A percentile compares a stretch with the other conserved stretches of the same genome.
Conservation (phyloP, 2,888 invertebrate species). For the Temnothorax rugatulus region DNA sequence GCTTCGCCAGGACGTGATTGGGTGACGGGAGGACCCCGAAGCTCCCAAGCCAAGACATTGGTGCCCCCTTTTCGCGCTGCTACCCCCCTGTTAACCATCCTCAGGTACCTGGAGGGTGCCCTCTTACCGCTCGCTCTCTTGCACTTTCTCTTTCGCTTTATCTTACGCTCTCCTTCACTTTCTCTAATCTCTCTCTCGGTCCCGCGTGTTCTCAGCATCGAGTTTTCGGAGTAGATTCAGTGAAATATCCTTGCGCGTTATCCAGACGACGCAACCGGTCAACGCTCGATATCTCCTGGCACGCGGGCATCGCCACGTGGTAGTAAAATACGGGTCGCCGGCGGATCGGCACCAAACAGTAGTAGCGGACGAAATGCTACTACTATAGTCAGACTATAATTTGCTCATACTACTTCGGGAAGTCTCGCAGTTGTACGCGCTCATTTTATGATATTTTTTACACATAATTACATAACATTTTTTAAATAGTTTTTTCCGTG, state of each 20-base stretch:
- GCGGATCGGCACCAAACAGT: conserved; percentile 23
- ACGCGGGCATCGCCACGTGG: conserved; percentile 64
- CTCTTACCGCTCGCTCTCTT: conserved; percentile 65
- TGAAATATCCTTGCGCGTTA: conserved; percentile 71
- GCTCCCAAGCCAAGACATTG: conserved; percentile 85
- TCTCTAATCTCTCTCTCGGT: conserved; percentile 51
- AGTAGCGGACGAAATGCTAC: background rate
- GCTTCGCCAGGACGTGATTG: conserved; percentile 85
- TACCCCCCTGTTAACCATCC: conserved; percentile 79
- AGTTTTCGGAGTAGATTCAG: conserved; percentile 43
- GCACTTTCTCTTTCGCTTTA: conserved; percentile 68
- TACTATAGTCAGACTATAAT: background rate
- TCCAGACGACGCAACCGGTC: conserved; percentile 57
- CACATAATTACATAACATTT: background rate
- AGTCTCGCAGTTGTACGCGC: background rate
- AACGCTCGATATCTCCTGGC: conserved; percentile 49
- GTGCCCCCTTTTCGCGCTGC: conserved; percentile 80
- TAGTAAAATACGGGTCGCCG: conserved; percentile 12
- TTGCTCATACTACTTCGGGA: background rate
- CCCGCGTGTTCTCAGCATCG: conserved; percentile 31
- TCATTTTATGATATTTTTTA: background rate
- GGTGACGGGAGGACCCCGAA: conserved; percentile 85
- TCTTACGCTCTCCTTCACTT: conserved; percentile 60
- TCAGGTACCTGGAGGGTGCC: conserved; percentile 70
- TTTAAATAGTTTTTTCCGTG: background rate